phyloP scores from a whole-genome alignment of 2,888 invertebrate species.

The Heliconius erato region DNA sequence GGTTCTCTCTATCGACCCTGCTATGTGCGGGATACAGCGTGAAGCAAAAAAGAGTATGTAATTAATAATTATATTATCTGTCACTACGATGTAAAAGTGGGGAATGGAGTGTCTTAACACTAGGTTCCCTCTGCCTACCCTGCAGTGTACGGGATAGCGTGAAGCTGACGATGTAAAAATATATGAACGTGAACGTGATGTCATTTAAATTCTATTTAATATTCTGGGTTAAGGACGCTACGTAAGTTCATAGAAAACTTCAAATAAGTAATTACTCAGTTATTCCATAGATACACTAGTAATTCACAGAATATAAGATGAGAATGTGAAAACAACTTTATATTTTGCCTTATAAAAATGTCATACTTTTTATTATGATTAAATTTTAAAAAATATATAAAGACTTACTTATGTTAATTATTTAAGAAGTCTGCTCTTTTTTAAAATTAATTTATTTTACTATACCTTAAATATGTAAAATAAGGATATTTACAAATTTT shows the following conservation, averaged over 20 bases:
- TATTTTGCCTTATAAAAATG: no score
- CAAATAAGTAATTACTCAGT: background rate
- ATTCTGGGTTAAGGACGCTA: constrained; percentile 1
- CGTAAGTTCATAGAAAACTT: background rate
- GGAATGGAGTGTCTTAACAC: no score
- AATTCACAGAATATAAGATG: background rate
- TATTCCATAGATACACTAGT: background rate
- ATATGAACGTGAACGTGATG: background rate
- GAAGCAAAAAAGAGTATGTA: no score
- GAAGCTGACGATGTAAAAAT: no score
- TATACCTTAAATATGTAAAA: background rate
- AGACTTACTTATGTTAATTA: no score
- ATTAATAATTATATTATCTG: background rate
- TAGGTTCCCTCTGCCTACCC: no score
- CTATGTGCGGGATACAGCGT: no score
- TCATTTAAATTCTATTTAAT: background rate
- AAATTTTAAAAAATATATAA: background rate
- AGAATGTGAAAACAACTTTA: background rate
- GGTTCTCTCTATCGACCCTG: no score
- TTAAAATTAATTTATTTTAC: background rate
- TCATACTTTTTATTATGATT: no score
- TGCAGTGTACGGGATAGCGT: no score
- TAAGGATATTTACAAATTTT: background rate
- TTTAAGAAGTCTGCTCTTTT: background rate
- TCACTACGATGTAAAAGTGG: background rate